These are phyloP conservation scores for Centrocercus urophasianus DNA, from an alignment of 2,113 vertebrate species.

Conservation along the genomic window DNA sequence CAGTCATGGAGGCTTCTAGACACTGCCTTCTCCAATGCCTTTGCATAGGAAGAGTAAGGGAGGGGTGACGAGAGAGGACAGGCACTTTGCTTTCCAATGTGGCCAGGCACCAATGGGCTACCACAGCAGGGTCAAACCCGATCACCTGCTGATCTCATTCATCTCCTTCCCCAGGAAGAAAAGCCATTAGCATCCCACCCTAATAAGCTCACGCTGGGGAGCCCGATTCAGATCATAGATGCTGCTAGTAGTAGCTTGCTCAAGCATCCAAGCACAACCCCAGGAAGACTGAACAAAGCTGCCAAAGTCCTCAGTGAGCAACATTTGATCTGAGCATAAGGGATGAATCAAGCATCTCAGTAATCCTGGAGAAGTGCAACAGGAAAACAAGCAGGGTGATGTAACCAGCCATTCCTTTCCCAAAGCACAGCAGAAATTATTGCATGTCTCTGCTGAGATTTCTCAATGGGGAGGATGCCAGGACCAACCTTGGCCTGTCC, in stretches of 20 bases:
- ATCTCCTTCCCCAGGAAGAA: not conserved
- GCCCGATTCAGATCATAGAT: not conserved
- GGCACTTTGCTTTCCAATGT: not conserved
- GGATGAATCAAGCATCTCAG: not conserved
- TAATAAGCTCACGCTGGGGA: accelerated
- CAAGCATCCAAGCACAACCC: not conserved
- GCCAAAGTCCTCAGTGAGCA: not conserved
- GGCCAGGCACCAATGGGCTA: not conserved
- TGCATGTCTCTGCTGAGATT: not conserved
- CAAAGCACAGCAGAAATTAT: not conserved
- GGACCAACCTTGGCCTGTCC: not conserved
- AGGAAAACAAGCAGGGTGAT: not conserved
- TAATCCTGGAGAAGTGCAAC: not conserved
- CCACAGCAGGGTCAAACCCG: not conserved
- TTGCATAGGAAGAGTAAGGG: not conserved
- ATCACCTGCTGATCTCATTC: not conserved
- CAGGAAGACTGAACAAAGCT: not conserved
- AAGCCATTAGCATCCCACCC: not conserved
- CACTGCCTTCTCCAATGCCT: not conserved
- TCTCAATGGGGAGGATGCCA: not conserved
- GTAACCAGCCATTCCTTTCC: not conserved
- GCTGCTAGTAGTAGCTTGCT: not conserved
- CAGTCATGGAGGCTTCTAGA: not conserved
- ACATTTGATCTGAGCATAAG: not conserved
- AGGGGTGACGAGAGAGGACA: not conserved